These are phyloP conservation scores for Rhynchotus rufescens DNA, from an alignment of 2,797 vertebrate genomes.

Conservation along the genomic window DNA sequence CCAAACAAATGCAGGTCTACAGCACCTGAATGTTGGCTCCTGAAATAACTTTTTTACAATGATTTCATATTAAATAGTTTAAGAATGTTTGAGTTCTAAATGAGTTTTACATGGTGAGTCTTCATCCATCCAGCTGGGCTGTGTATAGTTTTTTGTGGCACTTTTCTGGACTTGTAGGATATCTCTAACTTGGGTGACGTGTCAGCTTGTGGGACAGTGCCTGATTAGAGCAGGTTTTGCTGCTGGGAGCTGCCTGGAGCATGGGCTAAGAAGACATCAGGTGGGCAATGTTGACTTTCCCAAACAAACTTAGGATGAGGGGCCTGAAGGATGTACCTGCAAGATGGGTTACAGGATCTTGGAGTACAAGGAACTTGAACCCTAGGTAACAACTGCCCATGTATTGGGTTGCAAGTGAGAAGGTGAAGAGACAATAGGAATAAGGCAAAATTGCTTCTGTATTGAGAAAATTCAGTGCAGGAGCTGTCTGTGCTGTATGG, in stretches of 20 bases:
- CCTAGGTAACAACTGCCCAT: accelerated
- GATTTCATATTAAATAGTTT: not conserved
- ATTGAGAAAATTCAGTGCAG: not conserved
- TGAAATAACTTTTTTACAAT: not conserved
- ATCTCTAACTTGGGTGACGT: not conserved
- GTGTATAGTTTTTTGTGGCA: not conserved
- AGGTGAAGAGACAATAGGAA: not conserved
- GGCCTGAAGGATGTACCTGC: not conserved
- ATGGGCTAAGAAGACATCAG: accelerated
- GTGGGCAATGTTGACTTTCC: not conserved
- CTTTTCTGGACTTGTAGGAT: not conserved
- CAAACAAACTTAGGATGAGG: not conserved
- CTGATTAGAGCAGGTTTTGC: not conserved
- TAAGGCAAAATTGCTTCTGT: not conserved
- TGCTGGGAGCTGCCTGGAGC: not conserved
- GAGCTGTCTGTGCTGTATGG: not conserved
- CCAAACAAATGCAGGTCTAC: not conserved
- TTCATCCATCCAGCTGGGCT: not conserved
- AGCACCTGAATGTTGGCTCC: not conserved
- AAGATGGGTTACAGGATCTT: not conserved
- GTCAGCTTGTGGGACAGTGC: not conserved
- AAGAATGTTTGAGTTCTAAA: not conserved
- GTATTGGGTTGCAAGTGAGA: not conserved
- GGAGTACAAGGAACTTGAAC: not conserved
- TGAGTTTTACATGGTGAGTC: not conserved